Percentiles rank a stretch among this genome's conserved stretches.
These are phyloP conservation scores for Lipophrys pholis DNA, from an alignment of 2,113 vertebrate species.

Conservation along the genomic window DNA sequence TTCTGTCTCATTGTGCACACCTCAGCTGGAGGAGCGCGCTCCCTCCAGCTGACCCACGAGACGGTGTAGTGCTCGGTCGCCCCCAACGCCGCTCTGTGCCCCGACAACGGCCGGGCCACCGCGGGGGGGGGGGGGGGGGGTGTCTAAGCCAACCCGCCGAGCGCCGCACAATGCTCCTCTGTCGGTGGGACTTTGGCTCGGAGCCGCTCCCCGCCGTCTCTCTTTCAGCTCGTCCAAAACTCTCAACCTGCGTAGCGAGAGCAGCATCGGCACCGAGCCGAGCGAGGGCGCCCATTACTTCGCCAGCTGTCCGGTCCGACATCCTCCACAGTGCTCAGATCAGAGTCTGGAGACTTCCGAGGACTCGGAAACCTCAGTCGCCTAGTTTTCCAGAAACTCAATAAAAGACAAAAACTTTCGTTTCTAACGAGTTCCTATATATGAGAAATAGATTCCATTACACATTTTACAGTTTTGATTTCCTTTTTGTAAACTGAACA, in stretches of 20 bases:
- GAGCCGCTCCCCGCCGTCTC: constrained; percentile 21
- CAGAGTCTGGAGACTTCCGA: constrained; percentile 30
- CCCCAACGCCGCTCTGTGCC: too few species aligned
- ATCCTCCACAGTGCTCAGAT: constrained; percentile 43
- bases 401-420: constrained; percentile 20
- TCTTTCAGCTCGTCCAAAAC: not conserved
- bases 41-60: constrained; percentile 51
- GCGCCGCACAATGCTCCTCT: constrained; percentile 51
- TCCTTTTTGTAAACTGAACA: not conserved
- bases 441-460: not conserved
- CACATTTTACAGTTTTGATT: not conserved
- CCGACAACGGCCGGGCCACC: constrained; percentile 41
- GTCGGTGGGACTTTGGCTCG: constrained; percentile 59
- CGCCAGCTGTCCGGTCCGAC: constrained; percentile 71
- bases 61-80: constrained; percentile 47
- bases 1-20: constrained; percentile 62
- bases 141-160: constrained; percentile 35
- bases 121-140: not conserved
- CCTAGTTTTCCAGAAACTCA: constrained; percentile 7
- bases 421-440: constrained; percentile 3
- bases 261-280: constrained; percentile 50
- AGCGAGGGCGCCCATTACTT: constrained; percentile 54
- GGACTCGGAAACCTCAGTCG: constrained; percentile 16
- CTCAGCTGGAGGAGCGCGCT: constrained; percentile 3
- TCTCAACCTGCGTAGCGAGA: constrained; percentile 55